These are phyloP conservation scores for Tenthredo distinguenda DNA, from an alignment of 2,888 invertebrate species.

Conservation along the genomic window DNA sequence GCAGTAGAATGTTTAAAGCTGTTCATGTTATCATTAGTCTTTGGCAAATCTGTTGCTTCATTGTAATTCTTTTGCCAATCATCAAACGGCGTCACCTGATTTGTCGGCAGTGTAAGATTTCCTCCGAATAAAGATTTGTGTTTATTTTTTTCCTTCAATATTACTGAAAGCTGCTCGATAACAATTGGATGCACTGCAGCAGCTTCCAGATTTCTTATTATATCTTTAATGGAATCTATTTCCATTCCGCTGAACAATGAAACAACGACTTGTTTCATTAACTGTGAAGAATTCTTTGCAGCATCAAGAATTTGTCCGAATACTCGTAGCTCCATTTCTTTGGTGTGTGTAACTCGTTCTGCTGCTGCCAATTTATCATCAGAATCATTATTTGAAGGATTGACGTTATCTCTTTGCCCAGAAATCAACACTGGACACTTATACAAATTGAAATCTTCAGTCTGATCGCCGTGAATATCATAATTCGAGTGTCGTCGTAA, in stretches of 20 bases:
- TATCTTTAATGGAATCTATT: slow-evolving; percentile 40
- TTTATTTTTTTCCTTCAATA: background rate
- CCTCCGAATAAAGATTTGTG: background rate
- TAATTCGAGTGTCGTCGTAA: slow-evolving; percentile 15
- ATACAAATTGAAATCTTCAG: slow-evolving; percentile 13
- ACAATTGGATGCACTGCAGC: slow-evolving; percentile 37
- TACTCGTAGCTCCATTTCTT: slow-evolving; percentile 27
- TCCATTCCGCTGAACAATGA: slow-evolving; percentile 30
- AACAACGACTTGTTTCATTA: slow-evolving; percentile 28
- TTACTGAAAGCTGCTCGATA: slow-evolving; percentile 16
- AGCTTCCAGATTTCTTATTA: slow-evolving; percentile 23
- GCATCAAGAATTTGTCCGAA: slow-evolving; percentile 41
- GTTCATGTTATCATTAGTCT: background rate
- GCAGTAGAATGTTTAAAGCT: background rate
- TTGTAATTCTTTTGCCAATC: background rate
- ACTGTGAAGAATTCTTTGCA: slow-evolving; percentile 48
- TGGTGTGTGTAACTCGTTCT: background rate
- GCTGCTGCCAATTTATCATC: background rate
- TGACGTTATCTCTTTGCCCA: background rate
- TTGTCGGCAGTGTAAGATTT: background rate
- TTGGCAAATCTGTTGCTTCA: background rate
- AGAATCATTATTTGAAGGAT: background rate
- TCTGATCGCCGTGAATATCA: slow-evolving; percentile 37
- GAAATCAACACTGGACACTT: slow-evolving; percentile 29
- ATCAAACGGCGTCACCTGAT: background rate